Conservation (phyloP, 2,797 vertebrate species). For the Rhinogobio ventralis region DNA sequence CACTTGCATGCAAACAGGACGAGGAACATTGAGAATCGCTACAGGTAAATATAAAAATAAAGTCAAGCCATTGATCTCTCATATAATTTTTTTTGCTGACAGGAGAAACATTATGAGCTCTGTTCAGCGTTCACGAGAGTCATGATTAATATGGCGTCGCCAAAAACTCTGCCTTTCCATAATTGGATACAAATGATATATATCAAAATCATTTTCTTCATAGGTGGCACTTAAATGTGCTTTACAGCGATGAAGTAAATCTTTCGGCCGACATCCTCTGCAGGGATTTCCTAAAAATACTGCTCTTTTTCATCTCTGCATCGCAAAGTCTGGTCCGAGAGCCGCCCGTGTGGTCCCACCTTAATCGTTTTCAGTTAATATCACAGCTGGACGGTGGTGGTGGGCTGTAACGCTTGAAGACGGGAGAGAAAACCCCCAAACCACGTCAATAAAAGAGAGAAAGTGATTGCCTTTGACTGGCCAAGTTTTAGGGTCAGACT, state of each 20-base stretch:
- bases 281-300: slow-evolving; percentile 62
- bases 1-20: background rate
- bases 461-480: slow-evolving; percentile 31
- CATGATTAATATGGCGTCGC: slow-evolving; percentile 37
- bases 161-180: slow-evolving; percentile 39
- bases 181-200: slow-evolving; percentile 57
- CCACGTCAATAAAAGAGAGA: slow-evolving; percentile 33
- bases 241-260: slow-evolving; percentile 62
- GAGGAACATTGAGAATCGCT: background rate
- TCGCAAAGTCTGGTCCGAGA: slow-evolving; percentile 69
- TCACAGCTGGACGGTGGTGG: slow-evolving; percentile 77
- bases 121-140: background rate
- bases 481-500: slow-evolving; percentile 33
- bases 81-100: background rate
- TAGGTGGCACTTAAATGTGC: slow-evolving; percentile 62
- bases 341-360: slow-evolving; percentile 82
- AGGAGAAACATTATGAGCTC: slow-evolving; percentile 8
- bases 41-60: slow-evolving; percentile 6
- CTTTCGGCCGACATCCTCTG: slow-evolving; percentile 48
- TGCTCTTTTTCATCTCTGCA: slow-evolving; percentile 25
- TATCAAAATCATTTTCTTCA: slow-evolving; percentile 57
- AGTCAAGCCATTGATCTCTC: background rate
- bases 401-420: slow-evolving; percentile 59
- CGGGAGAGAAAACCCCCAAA: slow-evolving; percentile 47
- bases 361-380: slow-evolving; percentile 72